Percentiles rank a stretch among this genome's conserved stretches.
These are phyloP conservation scores for Chouioia cunea DNA, from an alignment of 2,888 invertebrate species.

Conservation along the genomic window DNA sequence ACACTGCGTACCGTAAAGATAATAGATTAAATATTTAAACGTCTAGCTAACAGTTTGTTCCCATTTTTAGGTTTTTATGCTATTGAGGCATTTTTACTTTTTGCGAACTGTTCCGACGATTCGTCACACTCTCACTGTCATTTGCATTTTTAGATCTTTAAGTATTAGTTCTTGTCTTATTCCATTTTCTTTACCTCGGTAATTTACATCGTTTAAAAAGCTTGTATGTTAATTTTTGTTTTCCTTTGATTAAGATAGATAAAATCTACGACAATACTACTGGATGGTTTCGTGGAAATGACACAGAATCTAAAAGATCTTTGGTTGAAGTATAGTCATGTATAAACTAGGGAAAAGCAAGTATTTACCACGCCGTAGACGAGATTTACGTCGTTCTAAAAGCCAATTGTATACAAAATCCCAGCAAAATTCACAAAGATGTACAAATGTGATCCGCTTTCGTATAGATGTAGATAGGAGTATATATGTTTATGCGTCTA, in stretches of 20 bases:
- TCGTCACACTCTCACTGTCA: not conserved
- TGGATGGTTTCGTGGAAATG: no score
- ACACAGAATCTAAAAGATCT: slow-evolving; percentile 19
- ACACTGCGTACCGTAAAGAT: slow-evolving; percentile 14
- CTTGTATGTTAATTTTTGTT: no score
- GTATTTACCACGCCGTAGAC: not conserved
- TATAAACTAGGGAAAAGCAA: not conserved
- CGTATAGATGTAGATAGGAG: not conserved
- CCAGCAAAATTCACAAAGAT: slow-evolving; percentile 50
- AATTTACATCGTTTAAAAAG: no score
- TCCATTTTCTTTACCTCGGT: no score
- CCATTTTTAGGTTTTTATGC: slow-evolving; percentile 36
- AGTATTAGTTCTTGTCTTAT: no score
- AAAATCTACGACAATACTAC: no score
- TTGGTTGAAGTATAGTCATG: slow-evolving; percentile 7
- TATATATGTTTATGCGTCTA: not conserved
- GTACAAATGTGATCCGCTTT: not conserved
- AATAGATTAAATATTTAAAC: slow-evolving; percentile 33
- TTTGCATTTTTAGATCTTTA: not conserved
- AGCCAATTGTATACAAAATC: slow-evolving; percentile 54
- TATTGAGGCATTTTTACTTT: slow-evolving; percentile 19
- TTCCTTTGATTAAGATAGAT: no score
- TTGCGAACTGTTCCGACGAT: not conserved
- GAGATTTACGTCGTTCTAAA: slow-evolving; percentile 53
- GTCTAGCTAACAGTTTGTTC: slow-evolving; percentile 16